phyloP scores from a whole-genome alignment of 2,888 invertebrate species.

The Heteromyza rotundicornis region DNA sequence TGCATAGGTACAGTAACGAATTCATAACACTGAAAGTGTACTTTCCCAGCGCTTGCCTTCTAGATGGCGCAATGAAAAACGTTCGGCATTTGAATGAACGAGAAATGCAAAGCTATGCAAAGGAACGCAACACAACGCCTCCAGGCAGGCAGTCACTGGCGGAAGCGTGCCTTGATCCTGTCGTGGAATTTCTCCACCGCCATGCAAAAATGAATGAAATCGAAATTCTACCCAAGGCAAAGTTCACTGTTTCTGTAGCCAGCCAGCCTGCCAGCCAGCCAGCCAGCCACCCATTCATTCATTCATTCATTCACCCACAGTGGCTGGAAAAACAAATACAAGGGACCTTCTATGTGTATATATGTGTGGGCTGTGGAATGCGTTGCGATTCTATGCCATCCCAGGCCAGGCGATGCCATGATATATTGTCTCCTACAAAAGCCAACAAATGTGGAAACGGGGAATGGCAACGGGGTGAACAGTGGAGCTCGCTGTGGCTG shows the following conservation, averaged over 20 bases:
- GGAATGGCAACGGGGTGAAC: background rate
- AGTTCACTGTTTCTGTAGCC: too few relatives aligned
- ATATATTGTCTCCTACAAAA: constrained; percentile 51
- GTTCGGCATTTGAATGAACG: too few relatives aligned
- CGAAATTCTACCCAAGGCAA: constrained; percentile 25
- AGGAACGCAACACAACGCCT: too few relatives aligned
- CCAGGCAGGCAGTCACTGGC: background rate
- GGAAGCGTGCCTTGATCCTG: constrained; percentile 25
- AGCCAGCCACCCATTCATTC: too few relatives aligned
- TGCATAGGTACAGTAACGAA: too few relatives aligned
- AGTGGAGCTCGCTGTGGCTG: constrained; percentile 14
- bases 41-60: too few relatives aligned
- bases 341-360: constrained; percentile 2
- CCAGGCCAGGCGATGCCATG: constrained; percentile 50
- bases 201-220: constrained; percentile 44
- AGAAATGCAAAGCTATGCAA: too few relatives aligned
- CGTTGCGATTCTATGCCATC: constrained; percentile 31
- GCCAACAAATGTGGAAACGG: constrained; percentile 36
- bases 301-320: too few relatives aligned
- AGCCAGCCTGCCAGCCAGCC: too few relatives aligned
- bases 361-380: background rate
- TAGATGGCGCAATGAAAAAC: too few relatives aligned
- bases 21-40: too few relatives aligned
- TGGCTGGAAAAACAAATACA: constrained; percentile 28
- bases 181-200: constrained; percentile 41